Evolutionary conservation across 2,797 vertebrate genomes (phyloP).

Genomic region (Sebastes alutus): DNA sequence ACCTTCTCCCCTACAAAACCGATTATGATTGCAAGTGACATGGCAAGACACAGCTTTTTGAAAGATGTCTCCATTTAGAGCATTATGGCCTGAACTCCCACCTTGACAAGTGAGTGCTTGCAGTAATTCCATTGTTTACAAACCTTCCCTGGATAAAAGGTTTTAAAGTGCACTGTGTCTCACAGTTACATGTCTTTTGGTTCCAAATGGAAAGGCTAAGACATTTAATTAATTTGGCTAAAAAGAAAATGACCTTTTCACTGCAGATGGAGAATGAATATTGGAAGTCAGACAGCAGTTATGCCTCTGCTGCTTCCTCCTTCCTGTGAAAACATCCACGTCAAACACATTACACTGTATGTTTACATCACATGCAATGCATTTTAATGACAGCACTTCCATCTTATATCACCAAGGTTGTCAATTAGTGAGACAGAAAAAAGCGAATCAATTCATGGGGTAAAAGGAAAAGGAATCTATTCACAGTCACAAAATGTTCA

Average conservation of each 20-base stretch:
- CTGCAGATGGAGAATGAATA: not conserved
- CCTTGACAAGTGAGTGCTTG: not conserved
- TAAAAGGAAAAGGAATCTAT: not conserved
- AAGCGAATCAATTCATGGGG: not conserved
- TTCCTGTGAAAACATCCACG: not conserved
- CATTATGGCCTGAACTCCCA: not conserved
- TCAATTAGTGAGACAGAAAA: not conserved
- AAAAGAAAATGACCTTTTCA: conserved; percentile 15
- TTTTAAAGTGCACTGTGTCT: conserved; percentile 29
- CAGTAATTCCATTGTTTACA: not conserved
- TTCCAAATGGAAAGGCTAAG: not conserved
- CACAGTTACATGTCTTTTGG: not conserved
- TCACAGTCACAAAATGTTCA: not conserved
- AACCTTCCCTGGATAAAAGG: not conserved
- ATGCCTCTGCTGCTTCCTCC: not conserved
- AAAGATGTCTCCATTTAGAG: not conserved
- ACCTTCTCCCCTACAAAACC: not conserved
- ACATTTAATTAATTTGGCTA: not conserved
- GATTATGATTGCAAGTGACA: not conserved
- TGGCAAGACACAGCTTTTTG: not conserved
- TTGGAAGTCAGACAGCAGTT: not conserved
- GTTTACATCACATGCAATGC: not conserved
- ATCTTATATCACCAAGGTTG: not conserved
- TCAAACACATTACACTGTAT: not conserved
- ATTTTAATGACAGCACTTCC: not conserved